Evolutionary conservation across 1,140 invertebrate species (phyloP).

Genomic region (Drosophila baimaii): DNA sequence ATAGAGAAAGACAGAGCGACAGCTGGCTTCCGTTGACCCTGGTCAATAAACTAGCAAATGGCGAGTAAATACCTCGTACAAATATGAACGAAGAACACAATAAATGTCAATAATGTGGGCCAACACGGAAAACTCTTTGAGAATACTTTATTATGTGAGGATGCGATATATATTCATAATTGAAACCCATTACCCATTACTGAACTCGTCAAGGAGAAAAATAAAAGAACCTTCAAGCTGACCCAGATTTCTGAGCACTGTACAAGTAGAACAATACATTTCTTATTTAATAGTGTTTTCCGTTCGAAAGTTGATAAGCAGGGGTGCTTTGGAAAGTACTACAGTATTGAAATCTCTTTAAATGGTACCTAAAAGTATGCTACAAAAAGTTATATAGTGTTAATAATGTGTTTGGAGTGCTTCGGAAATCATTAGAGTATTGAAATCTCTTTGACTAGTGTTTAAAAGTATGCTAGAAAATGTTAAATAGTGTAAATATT

Average conservation of each 20-base stretch:
- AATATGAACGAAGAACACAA: constrained; percentile 39
- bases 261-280: neutral
- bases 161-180: constrained; percentile 24
- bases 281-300: neutral
- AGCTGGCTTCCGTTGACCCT: constrained; percentile 67
- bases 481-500: too few relatives aligned
- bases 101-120: constrained; percentile 58
- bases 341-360: too few relatives aligned
- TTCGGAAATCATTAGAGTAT: too few relatives aligned
- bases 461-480: too few relatives aligned
- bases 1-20: constrained; percentile 22
- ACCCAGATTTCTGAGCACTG: neutral
- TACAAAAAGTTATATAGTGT: too few relatives aligned
- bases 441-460: too few relatives aligned
- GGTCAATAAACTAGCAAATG: constrained; percentile 63
- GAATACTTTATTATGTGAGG: constrained; percentile 18
- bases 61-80: constrained; percentile 17
- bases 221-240: constrained; percentile 15
- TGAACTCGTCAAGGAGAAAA: constrained; percentile 9
- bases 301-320: neutral
- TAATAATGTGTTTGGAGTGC: too few relatives aligned
- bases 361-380: too few relatives aligned
- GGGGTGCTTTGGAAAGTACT: too few relatives aligned
- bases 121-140: constrained; percentile 28
- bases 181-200: constrained; percentile 27